Conservation (phyloP, 1,140 invertebrate species). For the Amyelois transitella region DNA sequence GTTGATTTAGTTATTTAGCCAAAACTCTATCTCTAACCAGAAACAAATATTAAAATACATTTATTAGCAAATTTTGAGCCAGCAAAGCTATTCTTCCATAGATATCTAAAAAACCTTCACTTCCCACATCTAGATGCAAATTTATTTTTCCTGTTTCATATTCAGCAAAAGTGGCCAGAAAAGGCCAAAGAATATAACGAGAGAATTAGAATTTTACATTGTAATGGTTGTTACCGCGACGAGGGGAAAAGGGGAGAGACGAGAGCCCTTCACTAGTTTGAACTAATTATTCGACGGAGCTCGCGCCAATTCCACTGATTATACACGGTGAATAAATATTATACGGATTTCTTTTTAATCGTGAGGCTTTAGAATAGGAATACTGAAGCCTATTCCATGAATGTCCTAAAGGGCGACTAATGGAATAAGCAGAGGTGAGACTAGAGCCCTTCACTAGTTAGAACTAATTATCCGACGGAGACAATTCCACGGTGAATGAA, state of each 20-base stretch:
- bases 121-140: constrained; percentile 11
- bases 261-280: constrained; percentile 5
- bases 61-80: neutral
- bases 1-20: too few species aligned
- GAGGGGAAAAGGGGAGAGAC: constrained; percentile 14
- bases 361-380: neutral
- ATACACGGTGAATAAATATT: neutral
- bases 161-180: constrained; percentile 20
- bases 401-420: too few species aligned
- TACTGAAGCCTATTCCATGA: too few species aligned
- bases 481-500: neutral
- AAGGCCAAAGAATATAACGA: constrained; percentile 31
- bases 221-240: constrained; percentile 26
- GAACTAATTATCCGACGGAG: neutral
- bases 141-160: constrained; percentile 25
- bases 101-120: neutral
- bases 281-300: neutral
- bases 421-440: constrained; percentile 15
- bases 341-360: neutral
- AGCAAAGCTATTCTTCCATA: neutral
- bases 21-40: too few species aligned
- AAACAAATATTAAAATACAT: too few species aligned
- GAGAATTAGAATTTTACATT: constrained; percentile 50
- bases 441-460: constrained; percentile 2
- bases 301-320: neutral